Evolutionary conservation across 2,797 vertebrate species (phyloP).

Genomic region (Amniataba percoides): DNA sequence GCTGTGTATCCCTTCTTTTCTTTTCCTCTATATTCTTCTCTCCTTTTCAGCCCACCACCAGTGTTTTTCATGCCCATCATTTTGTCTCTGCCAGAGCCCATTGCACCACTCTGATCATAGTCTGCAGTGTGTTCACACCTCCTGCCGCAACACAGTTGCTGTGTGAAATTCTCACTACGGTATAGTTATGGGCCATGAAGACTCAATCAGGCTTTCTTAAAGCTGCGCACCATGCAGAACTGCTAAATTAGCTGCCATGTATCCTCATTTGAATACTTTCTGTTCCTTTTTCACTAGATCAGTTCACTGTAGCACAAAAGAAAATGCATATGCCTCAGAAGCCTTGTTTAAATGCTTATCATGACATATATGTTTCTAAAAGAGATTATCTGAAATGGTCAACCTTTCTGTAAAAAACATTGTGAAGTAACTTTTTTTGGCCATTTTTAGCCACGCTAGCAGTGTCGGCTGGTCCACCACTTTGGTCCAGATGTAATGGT

Average conservation of each 20-base stretch:
- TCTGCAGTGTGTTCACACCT: slow-evolving; percentile 59
- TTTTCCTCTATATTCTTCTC: slow-evolving; percentile 22
- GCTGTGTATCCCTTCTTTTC: slow-evolving; percentile 9
- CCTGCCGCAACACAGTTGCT: slow-evolving; percentile 53
- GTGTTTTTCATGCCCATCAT: slow-evolving; percentile 42
- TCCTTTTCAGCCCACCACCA: slow-evolving; percentile 34
- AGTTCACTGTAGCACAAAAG: not conserved
- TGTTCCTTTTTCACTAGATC: not conserved
- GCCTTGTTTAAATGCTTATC: not conserved
- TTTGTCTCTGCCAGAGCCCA: slow-evolving; percentile 22
- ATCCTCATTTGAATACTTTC: not conserved
- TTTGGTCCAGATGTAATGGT: not conserved
- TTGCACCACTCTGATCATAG: slow-evolving; percentile 37
- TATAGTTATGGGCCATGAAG: slow-evolving; percentile 41
- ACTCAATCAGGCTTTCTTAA: slow-evolving; percentile 52
- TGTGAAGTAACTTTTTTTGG: not conserved
- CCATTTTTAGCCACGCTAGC: not conserved
- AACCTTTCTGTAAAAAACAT: not conserved
- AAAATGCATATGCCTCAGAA: not conserved
- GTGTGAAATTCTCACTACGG: slow-evolving; percentile 49
- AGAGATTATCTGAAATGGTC: not conserved
- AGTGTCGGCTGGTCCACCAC: not conserved
- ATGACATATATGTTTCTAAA: not conserved
- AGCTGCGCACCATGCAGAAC: not conserved
- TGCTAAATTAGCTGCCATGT: not conserved